These are phyloP conservation scores for Romanomermis culicivorax DNA, from an alignment of 2,888 invertebrate species.

Conservation along the genomic window DNA sequence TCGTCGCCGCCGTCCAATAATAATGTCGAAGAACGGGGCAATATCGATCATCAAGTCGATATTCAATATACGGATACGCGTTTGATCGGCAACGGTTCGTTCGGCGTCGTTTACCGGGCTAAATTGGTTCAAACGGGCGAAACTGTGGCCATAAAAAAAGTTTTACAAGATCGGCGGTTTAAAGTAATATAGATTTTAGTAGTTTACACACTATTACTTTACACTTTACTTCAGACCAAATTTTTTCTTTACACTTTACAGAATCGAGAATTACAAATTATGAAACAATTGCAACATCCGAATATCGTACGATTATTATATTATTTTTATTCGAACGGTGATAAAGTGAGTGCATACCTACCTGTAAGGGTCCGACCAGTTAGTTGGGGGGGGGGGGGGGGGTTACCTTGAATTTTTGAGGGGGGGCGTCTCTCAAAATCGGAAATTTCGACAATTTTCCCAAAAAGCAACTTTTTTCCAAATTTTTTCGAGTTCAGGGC, in stretches of 20 bases:
- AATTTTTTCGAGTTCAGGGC: too few species aligned
- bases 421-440: too few species aligned
- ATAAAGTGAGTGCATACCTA: constrained; percentile 50
- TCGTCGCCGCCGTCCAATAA: too few species aligned
- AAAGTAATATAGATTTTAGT: too few species aligned
- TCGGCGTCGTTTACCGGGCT: constrained; percentile 96
- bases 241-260: too few species aligned
- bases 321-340: constrained; percentile 98
- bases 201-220: too few species aligned
- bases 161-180: constrained; percentile 95
- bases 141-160: constrained; percentile 95
- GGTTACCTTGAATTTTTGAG: too few species aligned
- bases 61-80: constrained; percentile 95
- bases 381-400: too few species aligned
- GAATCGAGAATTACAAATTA: constrained; percentile 98
- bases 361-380: too few species aligned
- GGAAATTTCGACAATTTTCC: too few species aligned
- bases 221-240: background rate
- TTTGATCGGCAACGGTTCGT: constrained; percentile 97
- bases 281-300: constrained; percentile 96
- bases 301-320: constrained; percentile 98
- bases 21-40: too few species aligned
- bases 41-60: constrained; percentile 46
- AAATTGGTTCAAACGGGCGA: constrained; percentile 84
- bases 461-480: too few species aligned